Evolutionary conservation across 2,888 invertebrate species (phyloP), one percentile per base, ranked within the genome.

Genomic region (Drosophila koepferae): DNA sequence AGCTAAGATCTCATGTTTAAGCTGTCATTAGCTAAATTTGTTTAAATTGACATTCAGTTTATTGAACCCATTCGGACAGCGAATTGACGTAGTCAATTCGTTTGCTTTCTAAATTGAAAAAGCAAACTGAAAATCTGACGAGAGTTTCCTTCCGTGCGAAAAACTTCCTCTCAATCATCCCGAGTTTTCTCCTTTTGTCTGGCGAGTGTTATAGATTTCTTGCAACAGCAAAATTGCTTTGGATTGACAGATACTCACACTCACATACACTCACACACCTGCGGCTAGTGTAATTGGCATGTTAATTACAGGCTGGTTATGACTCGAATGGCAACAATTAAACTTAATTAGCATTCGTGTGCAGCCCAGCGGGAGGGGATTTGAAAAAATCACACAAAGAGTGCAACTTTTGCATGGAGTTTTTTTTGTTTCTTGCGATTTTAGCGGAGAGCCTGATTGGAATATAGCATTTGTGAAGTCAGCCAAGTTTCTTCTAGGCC

Each of bases 261-360:
- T 61, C 40, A 48, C 51, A 54, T 58, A n/a, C n/a, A 63, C 53
- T 55, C 28, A 44, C 46, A 63, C 59, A 63, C 28, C 28, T n/a
- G 28, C 48, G 83, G 82, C 75, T 63, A 68, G 77, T 80, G 83
- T 91, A 91, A 92, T 92, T 91, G 90, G 77, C 83, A 88, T 86
- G 89, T 91, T 92, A 91, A 92, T 92, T 91, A 85, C 81, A 81
- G 83, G 80, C 80, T 78, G 77, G 90, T 92, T 92, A 92, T 90
- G 88, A 90, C 90, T 91, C 81, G 86, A 76, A 81, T 90, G 82
- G 77, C 83, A 81, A 83, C 91, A 92, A 92, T 92, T 92, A 92
- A 89, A 83, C 78, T 80, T 88, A 91, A 91, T 91, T 91, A 91
- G 89, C 80, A 81, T 78, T 80, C 55, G 76, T 55, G 41, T 23